Evolutionary conservation across 1,140 invertebrate species (phyloP), one percentile per base, ranked within the genome.

Genomic region (Steinernema feltiae): DNA sequence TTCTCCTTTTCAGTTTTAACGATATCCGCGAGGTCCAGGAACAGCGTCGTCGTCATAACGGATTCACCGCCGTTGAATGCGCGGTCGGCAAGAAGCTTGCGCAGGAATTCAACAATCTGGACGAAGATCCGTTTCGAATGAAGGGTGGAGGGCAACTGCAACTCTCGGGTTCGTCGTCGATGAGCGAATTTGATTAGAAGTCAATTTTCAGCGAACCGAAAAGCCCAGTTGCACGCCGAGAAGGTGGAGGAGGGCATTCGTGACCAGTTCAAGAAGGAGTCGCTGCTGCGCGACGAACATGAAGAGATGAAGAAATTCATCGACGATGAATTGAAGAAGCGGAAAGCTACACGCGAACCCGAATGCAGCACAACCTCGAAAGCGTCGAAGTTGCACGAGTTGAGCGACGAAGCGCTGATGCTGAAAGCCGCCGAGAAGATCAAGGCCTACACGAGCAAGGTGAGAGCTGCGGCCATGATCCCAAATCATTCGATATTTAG

Each of bases 401-500:
- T 73, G 24, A 78, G 75, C 24, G 81, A 81, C 30, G 81, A 82
- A 32, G 75, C 41, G 30, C 80, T 84, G 46, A 70, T 84, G 24
- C 70, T 76, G 31, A 53, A 71, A 41, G 85, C 82, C 3, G 85
- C 84, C n/a, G 80, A 81, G 31, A 81, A 80, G 30, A 32, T 85
- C 32, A 76, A 77, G 21, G 74, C 69, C 15, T 85, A 78, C 72
- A 53, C 48, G n/a, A 80, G 81, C 53, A 93, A 94, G 77, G n/a
- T n/a, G n/a, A n/a, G n/a, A n/a, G n/a, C n/a, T n/a, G n/a, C n/a
- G n/a, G n/a, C n/a, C n/a, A n/a, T n/a, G n/a, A n/a, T n/a, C n/a
- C n/a, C n/a, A n/a, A n/a, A n/a, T n/a, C n/a, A n/a, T n/a, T n/a
- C n/a, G n/a, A n/a, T n/a, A n/a, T n/a, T n/a, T n/a, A n/a, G n/a